These are phyloP conservation scores for Alaudala cheleensis DNA, from an alignment of 2,113 vertebrate genomes.

Conservation along the genomic window DNA sequence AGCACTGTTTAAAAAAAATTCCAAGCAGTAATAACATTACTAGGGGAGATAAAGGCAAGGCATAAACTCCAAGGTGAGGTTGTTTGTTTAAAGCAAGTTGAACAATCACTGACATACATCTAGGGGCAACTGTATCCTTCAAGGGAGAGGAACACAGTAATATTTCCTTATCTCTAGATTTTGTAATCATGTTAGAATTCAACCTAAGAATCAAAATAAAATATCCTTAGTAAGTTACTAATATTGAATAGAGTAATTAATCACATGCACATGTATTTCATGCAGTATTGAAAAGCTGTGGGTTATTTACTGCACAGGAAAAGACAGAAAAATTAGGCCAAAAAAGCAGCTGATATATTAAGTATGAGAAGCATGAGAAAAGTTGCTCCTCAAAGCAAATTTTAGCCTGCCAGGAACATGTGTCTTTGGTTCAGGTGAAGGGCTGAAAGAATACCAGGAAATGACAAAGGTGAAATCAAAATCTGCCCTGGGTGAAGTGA, in stretches of 20 bases:
- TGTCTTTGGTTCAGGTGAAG: conserved; percentile 28
- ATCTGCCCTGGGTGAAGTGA: not conserved
- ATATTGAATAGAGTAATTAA: not conserved
- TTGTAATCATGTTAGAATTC: rapidly evolving
- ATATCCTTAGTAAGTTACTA: not conserved
- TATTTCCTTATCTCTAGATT: not conserved
- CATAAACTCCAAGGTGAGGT: not conserved
- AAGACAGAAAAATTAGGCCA: not conserved
- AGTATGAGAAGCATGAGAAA: not conserved
- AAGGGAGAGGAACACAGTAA: not conserved
- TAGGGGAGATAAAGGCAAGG: not conserved
- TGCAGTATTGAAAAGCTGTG: not conserved
- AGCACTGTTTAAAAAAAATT: not conserved
- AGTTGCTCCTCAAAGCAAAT: not conserved
- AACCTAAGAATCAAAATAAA: not conserved
- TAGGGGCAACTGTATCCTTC: not conserved
- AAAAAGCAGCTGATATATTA: not conserved
- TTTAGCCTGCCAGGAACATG: not conserved
- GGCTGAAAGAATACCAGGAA: conserved; percentile 8
- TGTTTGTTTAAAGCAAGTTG: not conserved
- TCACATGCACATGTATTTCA: not conserved
- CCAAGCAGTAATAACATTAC: not conserved
- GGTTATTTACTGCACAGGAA: not conserved
- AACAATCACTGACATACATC: not conserved
- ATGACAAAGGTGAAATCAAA: conserved; percentile 30